Conservation (phyloP, 2,797 vertebrate genomes). For the Pseudopleuronectes americanus region DNA sequence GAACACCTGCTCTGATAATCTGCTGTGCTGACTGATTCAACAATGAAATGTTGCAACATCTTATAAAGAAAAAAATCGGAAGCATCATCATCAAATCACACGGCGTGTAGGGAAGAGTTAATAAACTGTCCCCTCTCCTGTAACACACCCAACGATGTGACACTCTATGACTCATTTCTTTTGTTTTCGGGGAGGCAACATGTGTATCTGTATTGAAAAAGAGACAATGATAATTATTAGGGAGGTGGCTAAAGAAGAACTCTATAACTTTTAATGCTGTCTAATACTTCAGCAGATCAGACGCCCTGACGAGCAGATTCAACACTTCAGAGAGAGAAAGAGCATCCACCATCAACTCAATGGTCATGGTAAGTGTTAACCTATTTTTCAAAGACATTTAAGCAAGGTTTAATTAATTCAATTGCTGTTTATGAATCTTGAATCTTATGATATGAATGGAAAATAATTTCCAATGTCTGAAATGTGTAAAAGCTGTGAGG, state of each 20-base stretch:
- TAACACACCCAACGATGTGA: constrained; percentile 56
- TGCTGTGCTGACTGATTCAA: constrained; percentile 22
- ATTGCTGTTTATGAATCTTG: not conserved
- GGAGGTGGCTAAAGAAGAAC: constrained; percentile 56
- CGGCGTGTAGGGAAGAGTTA: too few species aligned
- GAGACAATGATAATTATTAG: constrained; percentile 15
- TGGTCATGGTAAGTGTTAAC: constrained; percentile 60
- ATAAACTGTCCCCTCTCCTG: not conserved
- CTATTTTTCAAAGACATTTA: not conserved
- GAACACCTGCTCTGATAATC: constrained; percentile 11
- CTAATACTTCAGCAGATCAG: constrained; percentile 28
- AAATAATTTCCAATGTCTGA: not conserved
- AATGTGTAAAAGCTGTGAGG: not conserved
- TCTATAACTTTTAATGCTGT: constrained; percentile 20
- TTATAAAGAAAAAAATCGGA: not conserved
- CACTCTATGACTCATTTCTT: constrained; percentile 63
- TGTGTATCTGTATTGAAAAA: not conserved
- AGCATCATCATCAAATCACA: not conserved
- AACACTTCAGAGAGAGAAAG: constrained; percentile 27
- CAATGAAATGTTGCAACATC: constrained; percentile 17
- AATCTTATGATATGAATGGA: not conserved
- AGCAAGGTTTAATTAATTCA: not conserved
- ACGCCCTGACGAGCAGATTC: constrained; percentile 31
- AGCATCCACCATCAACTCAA: constrained; percentile 22
- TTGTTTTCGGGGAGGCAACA: constrained; percentile 36